phyloP scores from a whole-genome alignment of 1,140 invertebrate genomes.

The Drosophila grimshawi region DNA sequence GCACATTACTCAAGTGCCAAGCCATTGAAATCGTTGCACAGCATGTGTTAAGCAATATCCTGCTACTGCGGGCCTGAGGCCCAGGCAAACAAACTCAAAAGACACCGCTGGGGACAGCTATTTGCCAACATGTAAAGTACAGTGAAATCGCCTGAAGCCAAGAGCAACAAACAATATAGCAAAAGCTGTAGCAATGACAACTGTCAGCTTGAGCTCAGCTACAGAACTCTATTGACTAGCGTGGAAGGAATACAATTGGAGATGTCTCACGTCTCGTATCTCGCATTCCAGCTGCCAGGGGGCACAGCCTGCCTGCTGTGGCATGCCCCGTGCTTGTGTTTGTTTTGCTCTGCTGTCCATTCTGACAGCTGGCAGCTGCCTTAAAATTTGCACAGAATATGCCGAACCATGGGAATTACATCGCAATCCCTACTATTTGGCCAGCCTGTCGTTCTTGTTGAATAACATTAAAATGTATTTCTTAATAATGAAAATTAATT shows the following conservation, averaged over 20 bases:
- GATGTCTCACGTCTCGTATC: constrained; percentile 22
- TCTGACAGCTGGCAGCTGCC: constrained; percentile 79
- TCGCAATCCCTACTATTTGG: constrained; percentile 74
- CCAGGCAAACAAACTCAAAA: constrained; percentile 24
- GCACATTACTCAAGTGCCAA: constrained; percentile 15
- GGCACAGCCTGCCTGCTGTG: constrained; percentile 39
- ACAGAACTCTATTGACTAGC: constrained; percentile 48
- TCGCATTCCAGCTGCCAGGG: constrained; percentile 43
- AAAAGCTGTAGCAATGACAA: constrained; percentile 39
- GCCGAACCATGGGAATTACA: constrained; percentile 63
- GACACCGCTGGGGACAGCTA: constrained; percentile 41
- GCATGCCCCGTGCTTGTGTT: constrained; percentile 10
- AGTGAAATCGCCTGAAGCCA: constrained; percentile 39
- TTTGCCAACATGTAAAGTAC: constrained; percentile 54
- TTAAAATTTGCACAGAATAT: constrained; percentile 67
- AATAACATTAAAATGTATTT: constrained; percentile 76
- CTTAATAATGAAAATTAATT: background rate
- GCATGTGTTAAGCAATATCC: constrained; percentile 28
- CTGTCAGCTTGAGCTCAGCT: constrained; percentile 36
- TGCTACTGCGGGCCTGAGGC: background rate
- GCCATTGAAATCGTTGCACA: constrained; percentile 27
- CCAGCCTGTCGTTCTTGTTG: constrained; percentile 63
- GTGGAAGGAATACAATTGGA: constrained; percentile 17
- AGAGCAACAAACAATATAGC: constrained; percentile 31
- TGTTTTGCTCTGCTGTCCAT: constrained; percentile 45